Evolutionary conservation across 2,797 vertebrate species (phyloP), one percentile per base, ranked within the genome.

Genomic region (Sebastes flavidus): DNA sequence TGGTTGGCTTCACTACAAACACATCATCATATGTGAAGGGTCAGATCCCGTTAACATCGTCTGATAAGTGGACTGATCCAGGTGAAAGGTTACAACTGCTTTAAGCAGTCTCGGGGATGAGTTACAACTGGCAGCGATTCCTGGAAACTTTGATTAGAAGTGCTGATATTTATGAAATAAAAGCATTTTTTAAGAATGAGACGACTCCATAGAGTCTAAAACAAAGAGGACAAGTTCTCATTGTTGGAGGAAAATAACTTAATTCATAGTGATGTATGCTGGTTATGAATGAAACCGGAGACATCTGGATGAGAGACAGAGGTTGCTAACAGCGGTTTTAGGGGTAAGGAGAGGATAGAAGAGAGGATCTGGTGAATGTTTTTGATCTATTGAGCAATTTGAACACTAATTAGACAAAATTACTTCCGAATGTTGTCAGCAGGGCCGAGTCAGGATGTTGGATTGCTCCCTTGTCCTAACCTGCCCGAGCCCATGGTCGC

Each of bases 391-490:
- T 70, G 61, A 87, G 82, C 82, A 85, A 90, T 93, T 90, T 80
- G 8, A 84, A 83, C 81, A 82, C 78, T 87, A 95, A 95, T 95
- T 88, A 89, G 78, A 81, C 68, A 2, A 94, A 95, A 96, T 91
- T 94, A 90, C 87, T 94, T 93, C 91, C 72, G 87, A 92, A 94
- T 94, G 93, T 93, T 89, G 87, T 89, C 88, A 75, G 61, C 78
- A 6, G 79, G 79, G 76, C 79, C 1, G 14, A 82, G 73, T 78
- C 79, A 82, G 75, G 82, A 87, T 27, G 69, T 86, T 81, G 71
- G 60, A 76, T 78, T 49, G 62, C 36, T 78, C 82, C 78, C 78
- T 63, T 69, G 49, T 88, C 76, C 86, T 71, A 73, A 79, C 76
- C 82, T 83, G 82, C 81, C 84, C 71, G 69, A 9, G 65, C 75